Conservation (phyloP, 2,113 vertebrate genomes). For the Proteles cristata region DNA sequence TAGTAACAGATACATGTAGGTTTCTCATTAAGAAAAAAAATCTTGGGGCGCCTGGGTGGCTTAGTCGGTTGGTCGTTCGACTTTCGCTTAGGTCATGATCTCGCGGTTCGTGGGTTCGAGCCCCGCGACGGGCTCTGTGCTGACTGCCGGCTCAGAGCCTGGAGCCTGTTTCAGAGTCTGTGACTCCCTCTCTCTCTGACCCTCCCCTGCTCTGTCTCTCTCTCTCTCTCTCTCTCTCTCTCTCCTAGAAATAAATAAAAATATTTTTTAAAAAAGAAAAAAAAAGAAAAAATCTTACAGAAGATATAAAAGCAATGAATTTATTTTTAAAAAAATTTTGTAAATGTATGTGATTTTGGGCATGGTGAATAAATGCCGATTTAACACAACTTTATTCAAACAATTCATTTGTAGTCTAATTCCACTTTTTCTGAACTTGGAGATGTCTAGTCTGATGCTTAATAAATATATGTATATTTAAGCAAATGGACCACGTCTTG, state of each 20-base stretch:
- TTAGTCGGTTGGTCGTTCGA: too few relatives aligned
- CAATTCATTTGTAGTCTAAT: background rate
- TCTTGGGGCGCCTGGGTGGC: too few relatives aligned
- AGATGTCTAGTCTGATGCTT: background rate
- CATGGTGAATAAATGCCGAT: background rate
- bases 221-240: too few relatives aligned
- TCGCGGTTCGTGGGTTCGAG: too few relatives aligned
- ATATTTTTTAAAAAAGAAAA: constrained; percentile 53
- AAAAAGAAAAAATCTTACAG: constrained; percentile 44
- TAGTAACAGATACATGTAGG: background rate
- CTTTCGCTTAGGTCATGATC: too few relatives aligned
- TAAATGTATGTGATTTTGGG: background rate
- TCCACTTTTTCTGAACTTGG: background rate
- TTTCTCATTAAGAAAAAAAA: constrained; percentile 44
- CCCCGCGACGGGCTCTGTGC: too few relatives aligned
- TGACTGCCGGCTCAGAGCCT: too few relatives aligned
- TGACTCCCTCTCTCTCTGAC: too few relatives aligned
- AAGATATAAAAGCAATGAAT: constrained; percentile 24
- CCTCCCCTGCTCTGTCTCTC: too few relatives aligned
- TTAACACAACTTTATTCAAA: constrained; percentile 2
- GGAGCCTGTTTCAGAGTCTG: too few relatives aligned
- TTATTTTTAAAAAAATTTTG: constrained; percentile 35
- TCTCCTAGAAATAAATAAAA: too few relatives aligned
- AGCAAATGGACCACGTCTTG: background rate
- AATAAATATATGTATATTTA: background rate